Base-by-base conservation (phyloP, 1,140 invertebrate species). In the Philopotamus ludificatus region DNA sequence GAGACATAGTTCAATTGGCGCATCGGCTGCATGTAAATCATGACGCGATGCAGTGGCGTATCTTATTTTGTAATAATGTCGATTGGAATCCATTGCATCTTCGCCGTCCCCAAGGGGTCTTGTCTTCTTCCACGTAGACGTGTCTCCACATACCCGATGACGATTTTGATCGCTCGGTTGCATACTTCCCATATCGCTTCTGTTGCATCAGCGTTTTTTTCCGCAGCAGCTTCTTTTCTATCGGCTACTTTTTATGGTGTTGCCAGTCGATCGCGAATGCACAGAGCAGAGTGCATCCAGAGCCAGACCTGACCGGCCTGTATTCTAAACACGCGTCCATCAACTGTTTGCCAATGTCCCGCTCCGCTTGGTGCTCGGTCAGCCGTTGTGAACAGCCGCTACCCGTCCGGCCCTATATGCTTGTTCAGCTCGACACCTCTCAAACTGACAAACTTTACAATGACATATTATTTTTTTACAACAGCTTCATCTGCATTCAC, bases 241-340 rank as follows among this genome's bases (percentile, higher is more conserved):
- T 8, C 34, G n/a, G 34, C 7, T 39, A 39, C 7, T n/a, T 39
- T 39, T n/a, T 7, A 39, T n/a, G 34, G 34, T n/a, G n/a, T 39
- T 39, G n/a, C 7, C 34, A 2, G n/a, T 44, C 42, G n/a, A 12
- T 3, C n/a, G 20, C n/a, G 42, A 12, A 12, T 12, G n/a, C 42
- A n/a, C n/a, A n/a, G n/a, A n/a, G 44, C 47, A 20, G 18, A 50
- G 15, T n/a, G n/a, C n/a, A n/a, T n/a, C n/a, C n/a, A n/a, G n/a
- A n/a, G n/a, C n/a, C n/a, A n/a, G n/a, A n/a, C 1, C 20, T 47
- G 1, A 3, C 25, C 4, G 34, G 42, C 26, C 16, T 25, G 42
- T 58, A 65, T 65, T 65, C 63, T 65, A 58, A 65, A 58, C 63
- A 65, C 63, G 63, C 44, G 53, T 65, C 63, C 26, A 58, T 65